These are phyloP conservation scores for Anser cygnoides DNA, from an alignment of 2,113 vertebrate species.

Conservation along the genomic window DNA sequence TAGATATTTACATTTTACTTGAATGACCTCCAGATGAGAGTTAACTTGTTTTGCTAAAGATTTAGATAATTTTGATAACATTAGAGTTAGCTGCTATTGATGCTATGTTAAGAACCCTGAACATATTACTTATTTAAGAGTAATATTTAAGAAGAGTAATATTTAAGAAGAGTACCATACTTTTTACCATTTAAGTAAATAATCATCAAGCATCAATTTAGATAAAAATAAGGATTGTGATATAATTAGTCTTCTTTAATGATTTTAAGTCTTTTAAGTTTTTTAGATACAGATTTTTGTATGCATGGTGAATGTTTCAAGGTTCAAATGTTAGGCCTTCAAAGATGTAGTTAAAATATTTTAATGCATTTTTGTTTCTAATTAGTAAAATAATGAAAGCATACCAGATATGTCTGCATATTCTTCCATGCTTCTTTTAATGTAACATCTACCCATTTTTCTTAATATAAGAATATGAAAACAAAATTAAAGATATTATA, in stretches of 20 bases:
- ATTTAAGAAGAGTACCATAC: neutral
- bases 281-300: neutral
- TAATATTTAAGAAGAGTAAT: neutral
- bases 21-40: neutral
- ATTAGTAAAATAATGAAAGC: neutral
- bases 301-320: neutral
- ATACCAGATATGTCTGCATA: neutral
- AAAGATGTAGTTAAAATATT: neutral
- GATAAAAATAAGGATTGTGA: neutral
- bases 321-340: neutral
- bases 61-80: neutral
- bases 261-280: neutral
- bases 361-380: neutral
- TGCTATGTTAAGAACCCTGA: neutral
- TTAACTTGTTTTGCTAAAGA: neutral
- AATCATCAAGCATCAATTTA: neutral
- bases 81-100: neutral
- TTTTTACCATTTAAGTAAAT: neutral
- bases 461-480: neutral
- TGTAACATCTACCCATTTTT: neutral
- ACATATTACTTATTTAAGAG: neutral
- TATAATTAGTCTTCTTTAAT: neutral
- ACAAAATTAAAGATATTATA: neutral
- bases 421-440: neutral
- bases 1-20: neutral